A percentile compares a stretch with the other conserved stretches of the same genome.
Conservation (phyloP, 2,888 invertebrate genomes). For the Eudemis profundana region DNA sequence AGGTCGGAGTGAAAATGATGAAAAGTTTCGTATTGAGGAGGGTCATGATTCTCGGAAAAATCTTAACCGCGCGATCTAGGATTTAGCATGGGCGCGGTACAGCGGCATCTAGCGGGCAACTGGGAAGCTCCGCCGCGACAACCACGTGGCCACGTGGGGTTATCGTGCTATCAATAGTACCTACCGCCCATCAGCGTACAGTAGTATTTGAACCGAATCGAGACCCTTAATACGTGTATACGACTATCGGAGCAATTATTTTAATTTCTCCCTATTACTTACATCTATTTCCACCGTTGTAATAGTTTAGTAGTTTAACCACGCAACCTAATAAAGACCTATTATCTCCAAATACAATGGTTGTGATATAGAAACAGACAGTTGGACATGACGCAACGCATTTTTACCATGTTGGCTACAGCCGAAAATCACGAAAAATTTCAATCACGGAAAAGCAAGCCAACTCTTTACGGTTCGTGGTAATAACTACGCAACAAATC, state of each 20-base stretch:
- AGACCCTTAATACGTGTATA: background rate
- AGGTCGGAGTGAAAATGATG: no score
- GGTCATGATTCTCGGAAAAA: conserved; percentile 2
- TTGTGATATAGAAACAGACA: no score
- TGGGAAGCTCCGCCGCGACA: background rate
- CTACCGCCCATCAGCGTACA: background rate
- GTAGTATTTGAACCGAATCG: background rate
- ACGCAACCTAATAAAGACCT: no score
- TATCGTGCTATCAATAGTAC: background rate
- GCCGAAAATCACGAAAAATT: no score
- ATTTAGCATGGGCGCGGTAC: background rate
- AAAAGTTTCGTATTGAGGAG: background rate
- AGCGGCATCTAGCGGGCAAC: conserved; percentile 2
- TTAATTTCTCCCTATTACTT: no score
- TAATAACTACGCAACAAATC: conserved; percentile 39
- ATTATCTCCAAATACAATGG: no score
- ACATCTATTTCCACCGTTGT: no score
- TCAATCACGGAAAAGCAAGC: conserved; percentile 28
- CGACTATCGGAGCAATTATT: no score
- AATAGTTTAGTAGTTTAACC: no score
- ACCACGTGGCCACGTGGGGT: background rate
- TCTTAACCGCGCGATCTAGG: conserved; percentile 3
- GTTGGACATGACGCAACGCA: no score
- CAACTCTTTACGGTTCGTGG: conserved; percentile 23
- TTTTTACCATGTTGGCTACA: no score